Percentiles rank a stretch among this genome's conserved stretches.
Conservation (phyloP, 1,140 invertebrate genomes). For the Zeugodacus cucurbitae region DNA sequence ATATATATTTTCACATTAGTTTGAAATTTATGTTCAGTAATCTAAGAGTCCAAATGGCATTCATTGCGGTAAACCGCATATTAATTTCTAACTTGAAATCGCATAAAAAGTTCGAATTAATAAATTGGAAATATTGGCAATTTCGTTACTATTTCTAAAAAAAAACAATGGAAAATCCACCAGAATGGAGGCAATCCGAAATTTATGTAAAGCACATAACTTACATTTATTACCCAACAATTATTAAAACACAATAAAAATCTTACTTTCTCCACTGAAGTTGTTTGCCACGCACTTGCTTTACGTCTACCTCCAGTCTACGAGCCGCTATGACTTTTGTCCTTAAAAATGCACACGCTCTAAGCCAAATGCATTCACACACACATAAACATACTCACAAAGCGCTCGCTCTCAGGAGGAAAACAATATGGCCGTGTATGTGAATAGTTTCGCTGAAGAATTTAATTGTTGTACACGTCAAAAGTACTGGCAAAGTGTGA, state of each 20-base stretch:
- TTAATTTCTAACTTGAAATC: no score
- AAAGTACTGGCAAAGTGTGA: background rate
- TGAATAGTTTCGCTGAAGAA: background rate
- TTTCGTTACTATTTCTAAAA: no score
- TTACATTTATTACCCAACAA: no score
- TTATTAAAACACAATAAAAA: no score
- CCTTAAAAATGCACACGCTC: background rate
- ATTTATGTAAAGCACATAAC: background rate
- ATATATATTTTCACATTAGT: no score
- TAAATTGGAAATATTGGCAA: no score
- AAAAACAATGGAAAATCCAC: no score
- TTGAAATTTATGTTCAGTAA: no score
- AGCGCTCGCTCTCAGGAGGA: background rate
- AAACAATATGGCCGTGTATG: background rate
- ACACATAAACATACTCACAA: background rate
- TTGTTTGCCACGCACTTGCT: background rate
- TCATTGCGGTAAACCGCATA: no score
- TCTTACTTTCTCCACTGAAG: background rate
- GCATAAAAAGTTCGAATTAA: no score
- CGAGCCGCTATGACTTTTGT: background rate
- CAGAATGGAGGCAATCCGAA: no score
- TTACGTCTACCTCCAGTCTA: background rate
- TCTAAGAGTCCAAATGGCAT: no score
- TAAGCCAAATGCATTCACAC: background rate
- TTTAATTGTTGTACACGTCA: slow-evolving; percentile 11